These are phyloP conservation scores for Brienomyrus longianalis DNA, from an alignment of 2,113 vertebrate species.

Conservation along the genomic window DNA sequence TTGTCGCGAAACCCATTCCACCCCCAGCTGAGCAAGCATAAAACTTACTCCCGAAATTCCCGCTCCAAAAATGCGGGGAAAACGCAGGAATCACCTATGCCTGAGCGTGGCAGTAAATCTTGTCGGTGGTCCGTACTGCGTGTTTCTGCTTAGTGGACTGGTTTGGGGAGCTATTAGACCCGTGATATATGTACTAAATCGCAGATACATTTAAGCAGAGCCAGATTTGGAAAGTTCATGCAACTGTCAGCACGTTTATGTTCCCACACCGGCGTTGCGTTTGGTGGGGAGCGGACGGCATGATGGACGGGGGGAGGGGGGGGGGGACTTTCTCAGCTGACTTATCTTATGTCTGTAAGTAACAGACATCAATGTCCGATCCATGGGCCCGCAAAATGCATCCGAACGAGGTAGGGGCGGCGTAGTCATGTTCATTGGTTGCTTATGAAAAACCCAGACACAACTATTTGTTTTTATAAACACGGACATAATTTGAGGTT, in stretches of 20 bases:
- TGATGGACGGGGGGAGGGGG: no score
- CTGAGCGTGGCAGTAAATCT: neutral
- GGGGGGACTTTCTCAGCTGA: no score
- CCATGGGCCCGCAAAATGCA: neutral
- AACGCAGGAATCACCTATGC: neutral
- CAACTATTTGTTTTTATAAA: neutral
- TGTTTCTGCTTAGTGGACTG: constrained; percentile 15
- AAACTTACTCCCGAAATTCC: neutral
- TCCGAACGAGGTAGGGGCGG: neutral
- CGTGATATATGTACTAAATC: constrained; percentile 20
- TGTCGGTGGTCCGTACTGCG: neutral
- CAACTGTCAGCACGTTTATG: neutral
- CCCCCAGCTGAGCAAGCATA: neutral
- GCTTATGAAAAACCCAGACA: neutral
- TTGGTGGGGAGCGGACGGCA: neutral
- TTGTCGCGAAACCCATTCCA: neutral
- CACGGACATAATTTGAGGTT: neutral
- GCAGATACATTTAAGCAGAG: constrained; percentile 14
- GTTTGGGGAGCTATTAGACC: constrained; percentile 18
- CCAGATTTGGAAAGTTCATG: constrained; percentile 13
- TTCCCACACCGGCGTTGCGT: neutral
- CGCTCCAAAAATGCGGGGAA: neutral
- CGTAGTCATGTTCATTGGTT: neutral
- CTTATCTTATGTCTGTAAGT: neutral
- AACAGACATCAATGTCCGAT: neutral